Evolutionary conservation across 1,140 invertebrate genomes (phyloP), one percentile per base, ranked within the genome.

Genomic region (Bathynomus jamesi): DNA sequence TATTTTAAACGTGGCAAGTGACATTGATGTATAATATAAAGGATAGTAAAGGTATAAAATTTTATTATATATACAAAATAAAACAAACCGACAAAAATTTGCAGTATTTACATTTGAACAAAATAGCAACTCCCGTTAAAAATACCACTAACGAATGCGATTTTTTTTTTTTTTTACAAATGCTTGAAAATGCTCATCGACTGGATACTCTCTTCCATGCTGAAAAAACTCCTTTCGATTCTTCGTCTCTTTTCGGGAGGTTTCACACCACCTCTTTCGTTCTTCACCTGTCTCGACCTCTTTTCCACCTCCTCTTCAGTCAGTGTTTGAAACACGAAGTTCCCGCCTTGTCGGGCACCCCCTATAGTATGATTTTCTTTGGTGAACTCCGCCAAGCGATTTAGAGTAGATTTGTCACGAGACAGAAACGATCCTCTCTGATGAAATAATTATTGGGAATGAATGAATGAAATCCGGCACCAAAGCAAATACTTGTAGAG

Each of bases 361-460:
- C 69, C 71, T 24, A 71, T 65, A 27, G 66, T 67, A 31, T 31
- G 60, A n/a, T 67, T 68, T 27, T 71, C 75, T 40, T 73, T 76
- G 27, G 72, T 73, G 27, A 76, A 30, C 27, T 70, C 65, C 3
- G 75, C 75, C 29, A 76, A 67, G 40, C 75, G 71, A 0, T 70
- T 69, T 21, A 76, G 53, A 17, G 72, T 76, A 13, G 60, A 30
- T 24, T 67, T 73, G 25, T 73, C 75, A n/a, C 75, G 69, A 4
- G 61, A 63, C 24, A 76, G 40, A 68, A 76, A 76, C 4, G 75
- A 76, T 11, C 75, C 75, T n/a, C 75, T 53, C 75, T 76, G 71
- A n/a, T 64, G n/a, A 24, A 24, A 64, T 28, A 28, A 4, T 4
- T 25, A 5, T 27, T 25, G 28, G 25, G 28, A 25, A 21, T 24